Evolutionary conservation across 2,888 invertebrate genomes (phyloP).

Genomic region (Colletes collaris): DNA sequence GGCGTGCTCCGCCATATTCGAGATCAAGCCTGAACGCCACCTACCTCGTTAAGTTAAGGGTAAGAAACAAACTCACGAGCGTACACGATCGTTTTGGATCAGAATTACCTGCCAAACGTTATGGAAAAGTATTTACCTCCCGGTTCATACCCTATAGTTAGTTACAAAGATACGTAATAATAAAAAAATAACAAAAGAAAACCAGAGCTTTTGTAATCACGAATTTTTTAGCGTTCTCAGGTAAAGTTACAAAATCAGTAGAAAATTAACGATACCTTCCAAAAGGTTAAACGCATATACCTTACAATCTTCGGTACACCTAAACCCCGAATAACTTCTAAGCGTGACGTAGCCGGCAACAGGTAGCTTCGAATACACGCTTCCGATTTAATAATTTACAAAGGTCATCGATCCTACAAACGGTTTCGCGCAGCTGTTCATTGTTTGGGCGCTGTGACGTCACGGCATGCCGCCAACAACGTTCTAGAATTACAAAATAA

Average conservation of each 20-base stretch:
- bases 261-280: conserved; percentile 45
- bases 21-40: no score
- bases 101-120: no score
- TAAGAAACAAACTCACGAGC: no score
- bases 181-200: conserved; percentile 41
- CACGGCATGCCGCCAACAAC: background rate
- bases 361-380: background rate
- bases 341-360: no score
- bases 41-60: no score
- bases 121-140: no score
- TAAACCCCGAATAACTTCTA: no score
- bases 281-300: conserved; percentile 34
- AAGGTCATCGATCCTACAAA: conserved; percentile 2
- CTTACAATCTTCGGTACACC: no score
- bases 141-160: no score
- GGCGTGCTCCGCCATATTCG: no score
- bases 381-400: background rate
- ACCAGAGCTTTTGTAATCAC: conserved; percentile 32
- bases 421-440: background rate
- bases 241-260: conserved; percentile 46
- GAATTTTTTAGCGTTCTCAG: conserved; percentile 46
- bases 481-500: conserved; percentile 31
- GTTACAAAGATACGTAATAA: background rate
- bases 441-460: no score
- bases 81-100: no score